Evolutionary conservation across 2,888 invertebrate species (phyloP), one percentile per base, ranked within the genome.

Genomic region (Machimus atricapillus): DNA sequence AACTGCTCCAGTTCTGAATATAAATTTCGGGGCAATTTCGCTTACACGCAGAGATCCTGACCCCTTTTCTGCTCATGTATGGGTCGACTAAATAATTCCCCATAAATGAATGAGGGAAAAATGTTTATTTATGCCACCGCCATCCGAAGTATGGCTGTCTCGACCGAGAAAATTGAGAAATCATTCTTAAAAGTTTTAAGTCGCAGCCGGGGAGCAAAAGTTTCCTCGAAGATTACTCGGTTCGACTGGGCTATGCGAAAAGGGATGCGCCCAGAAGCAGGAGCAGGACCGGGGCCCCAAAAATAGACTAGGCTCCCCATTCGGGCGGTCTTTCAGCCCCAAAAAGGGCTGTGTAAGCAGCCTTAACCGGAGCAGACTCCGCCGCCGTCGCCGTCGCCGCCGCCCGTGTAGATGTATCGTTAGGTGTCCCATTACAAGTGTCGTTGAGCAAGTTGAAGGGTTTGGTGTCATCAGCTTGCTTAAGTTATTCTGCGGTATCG

Each of bases 401-500:
- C 43, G 12, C 43, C 66, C 14, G 23, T 83, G 16, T 52, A 19
- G 56, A 16, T 34, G 27, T 58, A 31, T 83, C 40, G 34, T 74
- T 43, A 74, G 85, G 85, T 85, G 74, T 85, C 31, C 74, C 74
- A 85, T 85, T 85, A 85, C 85, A 85, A 85, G 85, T 85, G 85
- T 85, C 85, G 85, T 74, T 52, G 74, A 46, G 31, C 31, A 74
- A 85, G 43, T 52, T 74, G 34, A 85, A 74, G 85, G 74, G 73
- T 85, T 85, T 43, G 74, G 85, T 74, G 46, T 74, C 74, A 74
- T 74, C 85, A 85, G 74, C 85, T 58, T 85, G 46, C 86, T 77
- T 77, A 86, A 86, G 77, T 86, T 77, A 86, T 86, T 77, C 86
- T 86, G 86, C 86, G 86, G 86, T 86, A 56, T 78, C 19, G 56